Evolutionary conservation across 2,797 vertebrate species (phyloP).

Genomic region (Acridotheres tristis): DNA sequence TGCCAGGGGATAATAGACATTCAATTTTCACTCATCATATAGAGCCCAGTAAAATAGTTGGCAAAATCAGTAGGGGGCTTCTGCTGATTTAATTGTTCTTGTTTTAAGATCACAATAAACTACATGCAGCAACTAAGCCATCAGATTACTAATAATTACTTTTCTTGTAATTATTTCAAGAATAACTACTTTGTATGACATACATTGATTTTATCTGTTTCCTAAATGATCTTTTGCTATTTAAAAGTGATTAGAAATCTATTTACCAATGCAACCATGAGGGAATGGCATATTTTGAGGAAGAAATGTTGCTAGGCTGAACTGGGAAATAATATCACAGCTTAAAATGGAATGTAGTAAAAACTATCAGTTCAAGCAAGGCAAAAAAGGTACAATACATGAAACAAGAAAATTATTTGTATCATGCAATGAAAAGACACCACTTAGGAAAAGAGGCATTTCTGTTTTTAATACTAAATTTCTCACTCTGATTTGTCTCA

Average conservation of each 20-base stretch:
- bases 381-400: background rate
- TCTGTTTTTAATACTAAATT: background rate
- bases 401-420: background rate
- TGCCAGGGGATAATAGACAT: background rate
- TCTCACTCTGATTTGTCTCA: background rate
- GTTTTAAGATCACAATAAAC: background rate
- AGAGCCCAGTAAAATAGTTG: background rate
- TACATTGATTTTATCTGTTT: background rate
- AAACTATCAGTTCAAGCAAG: background rate
- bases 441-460: background rate
- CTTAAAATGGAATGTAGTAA: background rate
- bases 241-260: slow-evolving; percentile 39
- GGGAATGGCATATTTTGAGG: background rate
- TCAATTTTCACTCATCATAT: background rate
- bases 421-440: background rate
- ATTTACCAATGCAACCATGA: background rate
- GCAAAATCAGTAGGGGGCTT: background rate
- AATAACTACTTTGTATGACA: background rate
- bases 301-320: background rate
- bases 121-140: background rate
- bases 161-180: slow-evolving; percentile 25
- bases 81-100: background rate
- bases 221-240: slow-evolving; percentile 4
- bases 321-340: background rate
- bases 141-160: slow-evolving; percentile 7